These are phyloP conservation scores for Zelostemma sp. DNA, from an alignment of 1,140 invertebrate species.

Conservation along the genomic window DNA sequence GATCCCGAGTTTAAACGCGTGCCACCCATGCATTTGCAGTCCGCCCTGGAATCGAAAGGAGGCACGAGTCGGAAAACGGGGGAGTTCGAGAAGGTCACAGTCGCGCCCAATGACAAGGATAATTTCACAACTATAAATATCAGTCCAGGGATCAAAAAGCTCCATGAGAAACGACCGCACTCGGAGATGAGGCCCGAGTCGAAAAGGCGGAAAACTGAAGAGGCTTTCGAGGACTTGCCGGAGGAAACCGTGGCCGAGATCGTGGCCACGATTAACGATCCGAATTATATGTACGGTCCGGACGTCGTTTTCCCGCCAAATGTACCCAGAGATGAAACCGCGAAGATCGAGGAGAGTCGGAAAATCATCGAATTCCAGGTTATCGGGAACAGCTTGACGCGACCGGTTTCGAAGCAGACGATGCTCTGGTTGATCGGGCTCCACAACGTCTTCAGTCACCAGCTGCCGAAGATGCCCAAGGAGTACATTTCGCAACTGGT, in stretches of 20 bases:
- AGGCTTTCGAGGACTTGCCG: conserved; percentile 74
- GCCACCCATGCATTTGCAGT: conserved; percentile 76
- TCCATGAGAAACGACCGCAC: conserved; percentile 59
- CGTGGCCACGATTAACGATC: conserved; percentile 82
- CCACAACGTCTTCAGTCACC: conserved; percentile 96
- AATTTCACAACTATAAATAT: conserved; percentile 79
- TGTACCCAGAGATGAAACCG: conserved; percentile 90
- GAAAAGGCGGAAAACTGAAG: conserved; percentile 64
- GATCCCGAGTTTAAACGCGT: conserved; percentile 88
- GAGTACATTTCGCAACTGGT: conserved; percentile 98
- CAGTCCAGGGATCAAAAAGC: conserved; percentile 72
- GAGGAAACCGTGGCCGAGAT: conserved; percentile 82
- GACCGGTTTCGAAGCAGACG: conserved; percentile 88
- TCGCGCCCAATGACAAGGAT: conserved; percentile 74
- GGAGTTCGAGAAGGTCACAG: conserved; percentile 77
- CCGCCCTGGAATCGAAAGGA: conserved; percentile 53
- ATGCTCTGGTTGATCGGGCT: conserved; percentile 94
- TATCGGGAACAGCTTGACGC: conserved; percentile 91
- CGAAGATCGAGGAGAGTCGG: conserved; percentile 88
- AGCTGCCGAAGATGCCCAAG: conserved; percentile 96
- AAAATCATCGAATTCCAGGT: conserved; percentile 95
- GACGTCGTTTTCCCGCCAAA: conserved; percentile 87
- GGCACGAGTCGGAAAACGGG: conserved; percentile 62
- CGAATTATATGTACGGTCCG: conserved; percentile 84
- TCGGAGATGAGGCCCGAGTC: conserved; percentile 53